Conservation (phyloP, 2,113 vertebrate genomes). For the Mastomys natalensis region DNA sequence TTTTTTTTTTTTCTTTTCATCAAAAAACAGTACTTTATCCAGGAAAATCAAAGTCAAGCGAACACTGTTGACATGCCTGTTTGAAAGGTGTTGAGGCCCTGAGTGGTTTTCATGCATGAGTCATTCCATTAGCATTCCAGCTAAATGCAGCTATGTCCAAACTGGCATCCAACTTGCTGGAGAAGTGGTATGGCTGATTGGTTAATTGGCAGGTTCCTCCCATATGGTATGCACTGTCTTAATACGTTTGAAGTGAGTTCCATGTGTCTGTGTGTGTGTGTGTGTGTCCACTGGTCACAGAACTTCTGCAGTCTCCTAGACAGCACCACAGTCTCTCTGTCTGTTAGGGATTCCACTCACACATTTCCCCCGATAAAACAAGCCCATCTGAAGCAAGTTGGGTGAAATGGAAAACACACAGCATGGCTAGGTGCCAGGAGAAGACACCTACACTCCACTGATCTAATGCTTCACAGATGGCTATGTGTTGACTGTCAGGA, state of each 20-base stretch:
- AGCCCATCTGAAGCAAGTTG: slow-evolving; percentile 60
- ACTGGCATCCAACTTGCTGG: not conserved
- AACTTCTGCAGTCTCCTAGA: not conserved
- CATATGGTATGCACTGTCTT: not conserved
- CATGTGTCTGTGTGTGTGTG: not conserved
- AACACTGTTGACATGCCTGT: not conserved
- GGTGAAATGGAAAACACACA: slow-evolving; percentile 67
- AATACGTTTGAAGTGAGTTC: not conserved
- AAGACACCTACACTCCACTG: not conserved
- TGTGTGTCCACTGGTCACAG: not conserved
- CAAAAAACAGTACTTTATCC: not conserved
- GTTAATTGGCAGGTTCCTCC: not conserved
- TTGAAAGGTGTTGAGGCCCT: not conserved
- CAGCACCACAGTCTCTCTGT: slow-evolving; percentile 22
- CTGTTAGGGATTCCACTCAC: slow-evolving; percentile 48
- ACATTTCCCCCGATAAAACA: slow-evolving; percentile 50
- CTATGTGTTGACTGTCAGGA: slow-evolving; percentile 49
- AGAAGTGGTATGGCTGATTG: not conserved
- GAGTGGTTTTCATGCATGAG: not conserved
- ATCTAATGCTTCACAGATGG: slow-evolving; percentile 45
- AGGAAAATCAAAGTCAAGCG: slow-evolving; percentile 2
- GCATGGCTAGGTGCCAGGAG: slow-evolving; percentile 55
- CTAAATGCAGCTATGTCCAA: not conserved
- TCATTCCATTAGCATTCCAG: slow-evolving; percentile 14
- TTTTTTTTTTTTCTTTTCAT: slow-evolving; percentile 14